These are phyloP conservation scores for Probosciger aterrimus DNA, from an alignment of 2,113 vertebrate species.

Conservation along the genomic window DNA sequence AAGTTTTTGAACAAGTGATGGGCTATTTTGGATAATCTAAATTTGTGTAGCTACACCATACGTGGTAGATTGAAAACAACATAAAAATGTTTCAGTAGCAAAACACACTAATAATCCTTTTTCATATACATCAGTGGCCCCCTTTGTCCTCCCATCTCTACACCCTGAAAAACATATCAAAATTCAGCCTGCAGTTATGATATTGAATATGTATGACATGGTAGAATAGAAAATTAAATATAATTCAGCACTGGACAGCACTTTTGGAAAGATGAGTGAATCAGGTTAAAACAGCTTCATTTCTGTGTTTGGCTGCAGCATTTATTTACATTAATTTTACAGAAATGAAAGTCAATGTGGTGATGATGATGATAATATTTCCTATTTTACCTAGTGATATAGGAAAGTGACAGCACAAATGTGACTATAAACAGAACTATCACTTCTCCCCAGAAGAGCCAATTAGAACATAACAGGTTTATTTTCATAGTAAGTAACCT, in stretches of 20 bases:
- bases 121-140: not conserved
- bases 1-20: not conserved
- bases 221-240: constrained; percentile 47
- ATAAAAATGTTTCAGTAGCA: not conserved
- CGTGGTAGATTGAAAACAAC: not conserved
- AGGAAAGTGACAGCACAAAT: constrained; percentile 40
- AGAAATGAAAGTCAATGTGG: constrained; percentile 44
- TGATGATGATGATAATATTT: constrained; percentile 33
- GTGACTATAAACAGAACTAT: constrained; percentile 26
- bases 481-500: constrained; percentile 16
- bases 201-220: not conserved
- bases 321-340: constrained; percentile 66
- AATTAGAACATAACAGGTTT: constrained; percentile 7
- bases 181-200: not conserved
- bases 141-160: not conserved
- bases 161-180: not conserved
- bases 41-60: not conserved
- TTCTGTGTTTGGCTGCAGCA: constrained; percentile 28
- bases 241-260: constrained; percentile 69
- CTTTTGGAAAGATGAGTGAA: not conserved
- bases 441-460: constrained; percentile 8
- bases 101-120: not conserved
- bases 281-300: constrained; percentile 22
- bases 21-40: not conserved
- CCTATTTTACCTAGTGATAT: constrained; percentile 20